Conservation (phyloP, 2,113 vertebrate species). For the Microcebus jonahi region DNA sequence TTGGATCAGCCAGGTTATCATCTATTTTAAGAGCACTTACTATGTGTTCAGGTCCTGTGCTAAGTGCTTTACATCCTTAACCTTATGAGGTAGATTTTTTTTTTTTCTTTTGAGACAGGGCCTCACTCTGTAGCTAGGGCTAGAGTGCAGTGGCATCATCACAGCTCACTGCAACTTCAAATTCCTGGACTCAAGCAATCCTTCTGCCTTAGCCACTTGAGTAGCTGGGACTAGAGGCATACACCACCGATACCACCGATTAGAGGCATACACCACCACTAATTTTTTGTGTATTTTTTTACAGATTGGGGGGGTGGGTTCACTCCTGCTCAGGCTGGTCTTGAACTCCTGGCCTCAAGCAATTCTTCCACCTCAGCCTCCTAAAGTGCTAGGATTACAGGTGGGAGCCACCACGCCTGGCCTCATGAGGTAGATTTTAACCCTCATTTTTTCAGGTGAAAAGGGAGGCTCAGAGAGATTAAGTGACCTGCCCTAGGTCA, state of each 20-base stretch:
- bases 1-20: background rate
- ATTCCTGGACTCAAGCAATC: too few species aligned
- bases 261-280: too few species aligned
- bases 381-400: background rate
- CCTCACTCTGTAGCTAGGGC: background rate
- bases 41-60: background rate
- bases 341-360: background rate
- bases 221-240: too few species aligned
- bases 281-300: background rate
- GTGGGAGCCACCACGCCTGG: background rate
- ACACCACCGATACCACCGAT: too few species aligned
- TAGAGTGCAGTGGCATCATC: too few species aligned
- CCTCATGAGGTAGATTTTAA: background rate
- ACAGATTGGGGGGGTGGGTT: background rate
- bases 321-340: background rate
- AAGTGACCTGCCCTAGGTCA: background rate
- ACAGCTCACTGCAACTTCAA: too few species aligned
- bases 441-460: background rate
- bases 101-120: background rate
- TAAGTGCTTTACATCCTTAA: background rate
- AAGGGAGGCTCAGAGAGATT: background rate
- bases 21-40: background rate
- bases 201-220: too few species aligned
- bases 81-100: background rate
- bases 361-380: background rate